Base-by-base conservation (phyloP, 2,797 vertebrate species). In the Octomys mimax region DNA sequence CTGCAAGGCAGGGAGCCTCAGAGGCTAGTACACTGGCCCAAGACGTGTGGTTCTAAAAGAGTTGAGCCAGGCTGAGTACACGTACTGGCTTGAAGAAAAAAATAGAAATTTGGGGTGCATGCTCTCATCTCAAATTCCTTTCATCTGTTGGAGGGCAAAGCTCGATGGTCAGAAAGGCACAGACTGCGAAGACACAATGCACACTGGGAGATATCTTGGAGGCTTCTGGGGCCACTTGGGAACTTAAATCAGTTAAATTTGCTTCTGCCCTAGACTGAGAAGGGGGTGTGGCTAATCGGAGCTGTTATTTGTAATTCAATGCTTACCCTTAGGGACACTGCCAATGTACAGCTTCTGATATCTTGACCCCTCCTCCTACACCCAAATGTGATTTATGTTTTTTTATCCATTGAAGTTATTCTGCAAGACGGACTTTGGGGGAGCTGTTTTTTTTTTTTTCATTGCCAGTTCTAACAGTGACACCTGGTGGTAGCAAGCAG, bases 381-480 rank as follows among this genome's bases (percentile, higher is more conserved):
- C 61, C 62, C 78, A 70, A 82, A 88, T 87, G 93, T 77, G 52
- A 96, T 93, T 90, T 91, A 85, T 68, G 61, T 95, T 95, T 89
- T 89, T 92, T 93, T 94, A 88, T 31, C 82, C 81, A 86, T 8
- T 88, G 75, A 95, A 92, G 75, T 83, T 70, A 95, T 87, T 95
- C 96, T 94, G 94, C 85, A 73, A 95, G 86, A 90, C 86, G 52
- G 52, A 91, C 86, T 96, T 73, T 82, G 81, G 91, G 91, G 62
- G 68, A 87, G 86, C 54, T 59, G 33, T 31, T 33, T 79, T 46
- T 49, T 46, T 28, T 77, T 91, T 24, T 75, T 93, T 81, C 94
- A 95, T 49, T 36, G 24, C 68, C 95, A 97, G 97, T 95, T 75
- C 71, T 98, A 97, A 97, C 84, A 98, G 97, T 96, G 97, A 98